phyloP scores from a whole-genome alignment of 2,888 invertebrate species.

The Nasonovia ribisnigri region DNA sequence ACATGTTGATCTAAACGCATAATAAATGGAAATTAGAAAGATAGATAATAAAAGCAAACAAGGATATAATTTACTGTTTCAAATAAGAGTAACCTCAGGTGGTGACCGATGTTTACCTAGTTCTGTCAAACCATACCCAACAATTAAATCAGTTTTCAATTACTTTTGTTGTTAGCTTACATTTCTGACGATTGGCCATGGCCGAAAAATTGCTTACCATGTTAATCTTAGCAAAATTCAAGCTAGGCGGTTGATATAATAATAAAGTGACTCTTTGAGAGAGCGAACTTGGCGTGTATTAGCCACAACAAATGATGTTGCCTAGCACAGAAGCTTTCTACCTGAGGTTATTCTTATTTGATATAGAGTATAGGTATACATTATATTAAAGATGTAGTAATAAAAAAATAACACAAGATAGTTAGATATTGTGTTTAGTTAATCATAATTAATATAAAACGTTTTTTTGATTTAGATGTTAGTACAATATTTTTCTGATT shows the following conservation, averaged over 20 bases:
- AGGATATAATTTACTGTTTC: background rate
- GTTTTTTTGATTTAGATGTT: background rate
- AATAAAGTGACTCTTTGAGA: no score
- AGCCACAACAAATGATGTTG: background rate
- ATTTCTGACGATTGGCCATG: background rate
- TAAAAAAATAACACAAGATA: background rate
- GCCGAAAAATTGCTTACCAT: no score
- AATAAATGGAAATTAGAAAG: background rate
- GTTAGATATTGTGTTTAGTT: background rate
- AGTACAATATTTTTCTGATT: constrained; percentile 17
- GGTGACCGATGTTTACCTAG: background rate
- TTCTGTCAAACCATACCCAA: background rate
- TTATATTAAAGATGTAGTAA: background rate
- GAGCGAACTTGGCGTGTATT: no score
- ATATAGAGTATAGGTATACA: background rate
- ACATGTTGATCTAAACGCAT: constrained; percentile 60
- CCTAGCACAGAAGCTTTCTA: background rate
- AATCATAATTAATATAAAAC: background rate
- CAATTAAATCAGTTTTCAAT: background rate
- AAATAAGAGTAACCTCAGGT: background rate
- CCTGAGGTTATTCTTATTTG: background rate
- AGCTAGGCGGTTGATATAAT: no score
- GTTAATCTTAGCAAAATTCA: no score
- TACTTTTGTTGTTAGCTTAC: background rate
- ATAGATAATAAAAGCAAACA: background rate